These are phyloP conservation scores for Cebidichthys violaceus DNA, from an alignment of 2,113 vertebrate genomes.

Conservation along the genomic window DNA sequence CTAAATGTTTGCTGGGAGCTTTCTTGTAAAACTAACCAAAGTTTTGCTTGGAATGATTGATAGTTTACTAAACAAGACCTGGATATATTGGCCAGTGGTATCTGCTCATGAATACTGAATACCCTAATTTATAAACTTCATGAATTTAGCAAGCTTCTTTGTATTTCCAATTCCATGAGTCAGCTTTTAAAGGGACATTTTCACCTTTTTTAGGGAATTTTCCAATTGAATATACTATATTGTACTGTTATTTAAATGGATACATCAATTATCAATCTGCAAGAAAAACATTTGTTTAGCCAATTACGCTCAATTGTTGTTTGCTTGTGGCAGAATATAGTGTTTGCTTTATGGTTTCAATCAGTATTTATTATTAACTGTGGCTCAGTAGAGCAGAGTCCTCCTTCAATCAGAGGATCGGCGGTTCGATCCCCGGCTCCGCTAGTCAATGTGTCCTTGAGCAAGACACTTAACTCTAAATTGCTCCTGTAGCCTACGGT, in stretches of 20 bases:
- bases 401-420: too few relatives aligned
- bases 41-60: conserved; percentile 25
- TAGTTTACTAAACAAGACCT: conserved; percentile 23
- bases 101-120: conserved; percentile 29
- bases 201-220: not conserved
- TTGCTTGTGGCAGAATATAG: not conserved
- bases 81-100: conserved; percentile 5
- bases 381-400: too few relatives aligned
- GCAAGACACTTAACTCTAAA: too few relatives aligned
- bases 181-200: not conserved
- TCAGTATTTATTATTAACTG: conserved; percentile 13
- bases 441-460: too few relatives aligned
- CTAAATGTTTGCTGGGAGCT: not conserved
- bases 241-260: not conserved
- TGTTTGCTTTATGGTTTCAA: conserved; percentile 15
- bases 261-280: not conserved
- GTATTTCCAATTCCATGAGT: not conserved
- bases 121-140: not conserved
- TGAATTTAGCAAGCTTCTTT: conserved; percentile 6
- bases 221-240: not conserved
- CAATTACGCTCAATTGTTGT: conserved; percentile 18
- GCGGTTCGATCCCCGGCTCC: too few relatives aligned
- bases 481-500: too few relatives aligned
- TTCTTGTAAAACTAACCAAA: conserved; percentile 8
- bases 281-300: conserved; percentile 10